Conservation (phyloP, 2,888 invertebrate genomes). For the Crossocerus cetratus region DNA sequence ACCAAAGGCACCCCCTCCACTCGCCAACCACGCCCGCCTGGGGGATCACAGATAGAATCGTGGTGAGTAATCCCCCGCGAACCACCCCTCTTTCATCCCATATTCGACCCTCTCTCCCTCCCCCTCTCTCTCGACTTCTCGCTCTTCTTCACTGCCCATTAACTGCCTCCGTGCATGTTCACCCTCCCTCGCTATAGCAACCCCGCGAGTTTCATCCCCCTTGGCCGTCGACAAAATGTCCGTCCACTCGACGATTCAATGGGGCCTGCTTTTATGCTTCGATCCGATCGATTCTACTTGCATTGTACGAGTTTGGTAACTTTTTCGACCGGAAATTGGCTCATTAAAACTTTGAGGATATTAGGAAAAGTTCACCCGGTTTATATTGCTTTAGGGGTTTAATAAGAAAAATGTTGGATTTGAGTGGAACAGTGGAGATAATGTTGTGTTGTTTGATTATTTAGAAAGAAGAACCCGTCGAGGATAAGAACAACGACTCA, state of each 20-base stretch:
- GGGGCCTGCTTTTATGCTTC: conserved; percentile 6
- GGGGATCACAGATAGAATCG: conserved; percentile 63
- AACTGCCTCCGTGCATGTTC: background rate
- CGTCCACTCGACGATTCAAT: conserved; percentile 27
- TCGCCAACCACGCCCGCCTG: conserved; percentile 69
- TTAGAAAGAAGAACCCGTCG: conserved; percentile 53
- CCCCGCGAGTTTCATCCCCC: conserved; percentile 28
- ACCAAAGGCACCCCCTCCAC: conserved; percentile 58
- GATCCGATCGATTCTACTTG: background rate
- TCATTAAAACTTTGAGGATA: background rate
- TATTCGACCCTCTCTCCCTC: conserved; percentile 26
- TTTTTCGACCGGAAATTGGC: background rate
- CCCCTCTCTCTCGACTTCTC: conserved; percentile 16
- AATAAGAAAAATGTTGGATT: background rate
- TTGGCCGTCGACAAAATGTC: conserved; percentile 58
- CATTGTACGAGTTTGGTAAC: background rate
- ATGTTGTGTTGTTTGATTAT: background rate
- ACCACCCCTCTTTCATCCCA: conserved; percentile 45
- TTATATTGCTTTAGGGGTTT: background rate
- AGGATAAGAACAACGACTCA: conserved; percentile 69
- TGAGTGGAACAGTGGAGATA: background rate
- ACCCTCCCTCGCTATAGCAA: conserved; percentile 28
- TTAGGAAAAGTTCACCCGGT: too few relatives aligned
- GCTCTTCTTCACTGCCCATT: conserved; percentile 7
- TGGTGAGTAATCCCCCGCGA: conserved; percentile 67